These are phyloP conservation scores for Asteroscopus sphinx DNA, from an alignment of 2,888 invertebrate genomes.

Conservation along the genomic window DNA sequence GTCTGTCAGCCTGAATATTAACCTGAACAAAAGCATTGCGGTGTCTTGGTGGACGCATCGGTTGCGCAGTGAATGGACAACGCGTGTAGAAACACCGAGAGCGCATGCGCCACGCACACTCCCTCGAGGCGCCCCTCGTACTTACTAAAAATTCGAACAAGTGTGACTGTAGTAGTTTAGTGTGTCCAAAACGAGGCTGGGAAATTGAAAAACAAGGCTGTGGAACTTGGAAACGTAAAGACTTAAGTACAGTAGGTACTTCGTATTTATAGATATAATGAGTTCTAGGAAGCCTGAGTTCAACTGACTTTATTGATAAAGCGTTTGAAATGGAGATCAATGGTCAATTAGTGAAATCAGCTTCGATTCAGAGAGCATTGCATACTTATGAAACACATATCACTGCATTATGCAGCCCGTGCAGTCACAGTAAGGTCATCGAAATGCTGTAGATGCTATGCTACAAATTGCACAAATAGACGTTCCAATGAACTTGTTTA, in stretches of 20 bases:
- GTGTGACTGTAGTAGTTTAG: slow-evolving; percentile 64
- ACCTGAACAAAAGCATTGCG: slow-evolving; percentile 72
- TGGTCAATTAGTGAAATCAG: slow-evolving; percentile 49
- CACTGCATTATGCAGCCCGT: slow-evolving; percentile 56
- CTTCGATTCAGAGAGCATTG: slow-evolving; percentile 36
- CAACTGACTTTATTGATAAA: slow-evolving; percentile 47
- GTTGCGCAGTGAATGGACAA: slow-evolving; percentile 85
- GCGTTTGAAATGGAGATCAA: slow-evolving; percentile 44
- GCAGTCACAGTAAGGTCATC: slow-evolving; percentile 82
- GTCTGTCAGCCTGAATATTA: slow-evolving; percentile 79
- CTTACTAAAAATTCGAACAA: slow-evolving; percentile 65
- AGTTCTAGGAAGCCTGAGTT: slow-evolving; percentile 34
- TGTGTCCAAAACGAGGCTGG: slow-evolving; percentile 63
- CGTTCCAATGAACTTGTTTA: slow-evolving; percentile 90
- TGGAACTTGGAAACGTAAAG: slow-evolving; percentile 36
- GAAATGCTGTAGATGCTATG: slow-evolving; percentile 83
- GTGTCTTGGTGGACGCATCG: slow-evolving; percentile 73
- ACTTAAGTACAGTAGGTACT: slow-evolving; percentile 23
- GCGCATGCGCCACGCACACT: slow-evolving; percentile 86
- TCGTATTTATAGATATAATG: slow-evolving; percentile 27
- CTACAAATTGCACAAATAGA: slow-evolving; percentile 89
- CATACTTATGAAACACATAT: slow-evolving; percentile 39
- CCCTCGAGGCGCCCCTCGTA: slow-evolving; percentile 65
- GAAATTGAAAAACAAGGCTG: slow-evolving; percentile 66
- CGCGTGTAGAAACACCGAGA: slow-evolving; percentile 75